Percentiles rank a stretch among this genome's conserved stretches.
phyloP scores from a whole-genome alignment of 2,888 invertebrate genomes.

The Drosophila helvetica region DNA sequence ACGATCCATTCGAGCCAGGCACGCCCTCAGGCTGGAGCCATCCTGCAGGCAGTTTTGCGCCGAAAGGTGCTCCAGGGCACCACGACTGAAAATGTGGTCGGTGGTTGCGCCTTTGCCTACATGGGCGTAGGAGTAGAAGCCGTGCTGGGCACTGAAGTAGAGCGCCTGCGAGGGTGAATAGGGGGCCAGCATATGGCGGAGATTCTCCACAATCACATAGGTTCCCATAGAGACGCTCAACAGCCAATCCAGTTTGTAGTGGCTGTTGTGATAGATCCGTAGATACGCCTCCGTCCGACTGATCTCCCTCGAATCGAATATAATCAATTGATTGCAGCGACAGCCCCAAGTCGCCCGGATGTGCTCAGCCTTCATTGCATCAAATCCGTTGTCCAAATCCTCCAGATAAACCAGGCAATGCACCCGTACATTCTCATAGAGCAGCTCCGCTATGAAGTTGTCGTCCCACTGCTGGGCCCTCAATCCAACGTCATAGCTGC shows the following conservation, averaged over 20 bases:
- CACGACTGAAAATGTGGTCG: slow-evolving; percentile 95
- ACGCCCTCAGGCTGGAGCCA: slow-evolving; percentile 93
- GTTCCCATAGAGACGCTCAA: slow-evolving; percentile 99
- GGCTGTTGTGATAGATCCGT: slow-evolving; percentile 91
- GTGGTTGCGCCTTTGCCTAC: slow-evolving; percentile 95
- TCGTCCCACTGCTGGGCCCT: slow-evolving; percentile 43
- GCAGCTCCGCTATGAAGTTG: slow-evolving; percentile 86
- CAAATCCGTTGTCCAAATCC: slow-evolving; percentile 95
- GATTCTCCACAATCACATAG: slow-evolving; percentile 97
- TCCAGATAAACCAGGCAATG: slow-evolving; percentile 91
- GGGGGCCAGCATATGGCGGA: slow-evolving; percentile 92
- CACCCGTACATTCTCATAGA: slow-evolving; percentile 90
- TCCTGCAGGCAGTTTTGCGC: slow-evolving; percentile 90
- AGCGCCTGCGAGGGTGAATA: slow-evolving; percentile 89
- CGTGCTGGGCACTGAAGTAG: slow-evolving; percentile 93
- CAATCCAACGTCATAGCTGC: slow-evolving; percentile 19
- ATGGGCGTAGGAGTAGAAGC: slow-evolving; percentile 88
- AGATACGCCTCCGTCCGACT: slow-evolving; percentile 93
- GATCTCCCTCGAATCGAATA: slow-evolving; percentile 89
- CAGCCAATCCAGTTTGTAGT: slow-evolving; percentile 96
- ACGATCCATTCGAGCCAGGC: slow-evolving; percentile 91
- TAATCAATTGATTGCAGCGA: slow-evolving; percentile 87
- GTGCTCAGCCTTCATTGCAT: slow-evolving; percentile 93
- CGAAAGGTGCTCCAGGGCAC: slow-evolving; percentile 90
- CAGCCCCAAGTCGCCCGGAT: slow-evolving; percentile 97